These are phyloP conservation scores for Diprion similis DNA, from an alignment of 1,140 invertebrate species.

Conservation along the genomic window DNA sequence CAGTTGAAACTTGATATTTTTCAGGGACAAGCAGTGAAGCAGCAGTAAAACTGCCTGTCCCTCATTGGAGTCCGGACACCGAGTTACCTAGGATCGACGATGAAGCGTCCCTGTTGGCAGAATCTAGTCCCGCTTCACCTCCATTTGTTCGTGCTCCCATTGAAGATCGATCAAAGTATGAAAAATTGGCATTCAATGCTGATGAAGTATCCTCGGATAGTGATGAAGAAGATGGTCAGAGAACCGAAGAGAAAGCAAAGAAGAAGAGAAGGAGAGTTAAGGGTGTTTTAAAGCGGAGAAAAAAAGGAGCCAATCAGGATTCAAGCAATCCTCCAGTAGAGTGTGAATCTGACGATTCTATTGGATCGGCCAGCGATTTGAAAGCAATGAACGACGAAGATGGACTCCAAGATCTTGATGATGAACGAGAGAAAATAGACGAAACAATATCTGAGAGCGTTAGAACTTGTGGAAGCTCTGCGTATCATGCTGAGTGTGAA, in stretches of 20 bases:
- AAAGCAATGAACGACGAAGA: slow-evolving; percentile 69
- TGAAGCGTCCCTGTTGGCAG: slow-evolving; percentile 44
- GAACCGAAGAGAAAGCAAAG: slow-evolving; percentile 39
- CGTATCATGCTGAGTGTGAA: slow-evolving; percentile 76
- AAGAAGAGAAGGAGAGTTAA: slow-evolving; percentile 51
- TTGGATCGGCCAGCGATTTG: slow-evolving; percentile 77
- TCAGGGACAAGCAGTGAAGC: slow-evolving; percentile 40
- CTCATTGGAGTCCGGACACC: slow-evolving; percentile 45
- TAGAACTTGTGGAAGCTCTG: slow-evolving; percentile 72
- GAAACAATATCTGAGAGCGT: slow-evolving; percentile 74
- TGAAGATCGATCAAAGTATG: slow-evolving; percentile 81
- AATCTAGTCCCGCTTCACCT: slow-evolving; percentile 55
- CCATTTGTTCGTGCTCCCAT: slow-evolving; percentile 70
- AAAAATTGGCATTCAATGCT: slow-evolving; percentile 70
- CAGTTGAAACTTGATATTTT: slow-evolving; percentile 35
- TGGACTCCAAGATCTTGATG: slow-evolving; percentile 57
- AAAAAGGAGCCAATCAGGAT: slow-evolving; percentile 35
- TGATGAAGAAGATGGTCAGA: slow-evolving; percentile 55
- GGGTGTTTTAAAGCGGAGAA: slow-evolving; percentile 46
- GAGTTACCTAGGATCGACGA: slow-evolving; percentile 40
- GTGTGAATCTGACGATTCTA: slow-evolving; percentile 71
- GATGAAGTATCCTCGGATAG: slow-evolving; percentile 70
- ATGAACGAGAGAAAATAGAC: slow-evolving; percentile 53
- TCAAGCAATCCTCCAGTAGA: slow-evolving; percentile 32
- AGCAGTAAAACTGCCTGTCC: slow-evolving; percentile 32